A percentile compares a stretch with the other conserved stretches of the same genome.
phyloP scores from a whole-genome alignment of 1,140 invertebrate species.

The Drosophila littoralis region DNA sequence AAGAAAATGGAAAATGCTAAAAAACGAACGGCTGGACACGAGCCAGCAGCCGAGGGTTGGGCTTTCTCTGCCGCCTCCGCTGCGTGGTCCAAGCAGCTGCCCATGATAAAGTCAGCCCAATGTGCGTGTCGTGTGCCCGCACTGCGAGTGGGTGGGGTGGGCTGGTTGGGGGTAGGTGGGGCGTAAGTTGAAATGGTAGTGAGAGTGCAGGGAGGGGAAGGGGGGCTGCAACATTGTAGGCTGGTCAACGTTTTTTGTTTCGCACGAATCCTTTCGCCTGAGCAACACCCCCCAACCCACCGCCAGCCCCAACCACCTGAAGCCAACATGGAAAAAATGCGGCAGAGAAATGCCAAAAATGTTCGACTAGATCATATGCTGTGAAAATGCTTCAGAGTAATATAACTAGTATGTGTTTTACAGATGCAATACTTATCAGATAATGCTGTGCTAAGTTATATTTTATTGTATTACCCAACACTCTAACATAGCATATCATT shows the following conservation, averaged over 20 bases:
- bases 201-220: not conserved
- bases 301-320: slow-evolving; percentile 2
- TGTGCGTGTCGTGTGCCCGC: slow-evolving; percentile 73
- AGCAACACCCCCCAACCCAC: slow-evolving; percentile 1
- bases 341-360: not conserved
- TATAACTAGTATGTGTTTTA: no score
- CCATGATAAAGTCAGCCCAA: slow-evolving; percentile 76
- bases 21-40: slow-evolving; percentile 57
- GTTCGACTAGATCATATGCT: not conserved
- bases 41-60: slow-evolving; percentile 51
- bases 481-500: no score
- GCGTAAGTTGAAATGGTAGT: no score
- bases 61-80: slow-evolving; percentile 13
- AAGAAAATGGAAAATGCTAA: slow-evolving; percentile 83
- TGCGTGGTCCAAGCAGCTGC: slow-evolving; percentile 14
- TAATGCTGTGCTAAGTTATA: no score
- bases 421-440: no score
- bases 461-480: no score
- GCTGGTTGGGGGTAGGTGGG: not conserved
- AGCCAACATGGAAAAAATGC: slow-evolving; percentile 24
- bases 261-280: slow-evolving; percentile 78
- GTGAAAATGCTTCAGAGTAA: no score
- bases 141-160: not conserved
- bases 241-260: slow-evolving; percentile 70
- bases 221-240: slow-evolving; percentile 32